Evolutionary conservation across 2,797 vertebrate genomes (phyloP), one percentile per base, ranked within the genome.

Genomic region (Spea hammondii): DNA sequence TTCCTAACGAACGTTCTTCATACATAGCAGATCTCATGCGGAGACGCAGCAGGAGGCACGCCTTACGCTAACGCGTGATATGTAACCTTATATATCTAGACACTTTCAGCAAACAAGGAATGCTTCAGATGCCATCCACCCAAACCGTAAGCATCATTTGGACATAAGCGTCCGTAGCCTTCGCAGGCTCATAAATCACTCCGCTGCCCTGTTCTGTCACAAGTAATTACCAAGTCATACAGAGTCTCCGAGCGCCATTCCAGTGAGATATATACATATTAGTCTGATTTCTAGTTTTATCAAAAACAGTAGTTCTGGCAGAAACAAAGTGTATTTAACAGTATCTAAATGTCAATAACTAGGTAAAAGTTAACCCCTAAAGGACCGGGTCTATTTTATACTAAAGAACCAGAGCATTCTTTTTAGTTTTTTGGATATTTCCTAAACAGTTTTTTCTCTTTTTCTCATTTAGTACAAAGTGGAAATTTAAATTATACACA

Each of bases 1-100:
- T 82, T 82, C 48, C 80, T 54, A 47, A 78, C 64, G 68, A 82
- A 77, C 74, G 74, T 12, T 8, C 55, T 65, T 74, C 54, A 68
- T 32, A 59, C 68, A 72, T 65, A 66, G 13, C 79, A 81, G 74
- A 81, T 74, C 69, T 70, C 49, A 62, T 50, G 4, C 49, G 50
- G 65, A 7, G 55, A 48, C 64, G 14, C 11, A 47, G 48, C 5
- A 44, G 53, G 45, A 67, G 66, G 13, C 32, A 55, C 8, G 32
- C n/a, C 46, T 4, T 32, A 17, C 60, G 50, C 10, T 6, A 51
- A 67, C 45, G 44, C 44, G 47, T 77, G 54, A 54, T 17, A 67
- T 77, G 65, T 72, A 77, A 77, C 70, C 54, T 60, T 72, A 68
- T 48, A 70, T 50, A 64, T 49, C 54, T 50, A 45, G 45, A 53